phyloP scores from a whole-genome alignment of 2,888 invertebrate genomes.

The Colletes collaris region DNA sequence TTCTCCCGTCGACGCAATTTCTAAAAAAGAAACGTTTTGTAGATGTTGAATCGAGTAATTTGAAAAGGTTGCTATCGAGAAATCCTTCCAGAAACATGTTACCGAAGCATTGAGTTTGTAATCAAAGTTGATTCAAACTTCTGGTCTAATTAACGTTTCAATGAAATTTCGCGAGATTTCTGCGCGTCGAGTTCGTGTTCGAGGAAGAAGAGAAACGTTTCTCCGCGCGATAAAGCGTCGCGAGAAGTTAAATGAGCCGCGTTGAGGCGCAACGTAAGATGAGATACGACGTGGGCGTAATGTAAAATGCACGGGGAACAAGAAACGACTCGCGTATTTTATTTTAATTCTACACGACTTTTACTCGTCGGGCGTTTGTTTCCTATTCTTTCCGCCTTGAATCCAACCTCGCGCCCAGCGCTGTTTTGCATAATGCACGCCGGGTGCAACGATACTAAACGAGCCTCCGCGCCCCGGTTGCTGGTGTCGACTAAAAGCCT shows the following conservation, averaged over 20 bases:
- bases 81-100: too few relatives aligned
- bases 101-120: background rate
- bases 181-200: conserved; percentile 2
- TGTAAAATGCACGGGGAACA: too few relatives aligned
- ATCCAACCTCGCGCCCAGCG: conserved; percentile 9
- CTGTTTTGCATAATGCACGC: conserved; percentile 41
- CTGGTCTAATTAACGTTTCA: background rate
- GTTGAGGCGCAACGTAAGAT: conserved; percentile 10
- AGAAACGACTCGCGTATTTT: background rate
- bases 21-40: too few relatives aligned
- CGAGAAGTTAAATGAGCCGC: conserved; percentile 24
- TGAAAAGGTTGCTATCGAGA: too few relatives aligned
- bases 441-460: conserved; percentile 29
- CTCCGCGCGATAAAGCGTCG: conserved; percentile 3
- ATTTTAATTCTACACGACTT: background rate
- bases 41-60: too few relatives aligned
- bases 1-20: background rate
- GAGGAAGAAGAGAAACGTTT: conserved; percentile 31
- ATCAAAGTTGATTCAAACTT: background rate
- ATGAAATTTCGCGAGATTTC: conserved; percentile 14
- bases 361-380: background rate
- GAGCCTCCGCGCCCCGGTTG: conserved; percentile 15
- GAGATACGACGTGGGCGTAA: background rate
- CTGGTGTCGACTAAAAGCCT: conserved; percentile 28
- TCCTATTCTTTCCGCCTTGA: conserved; percentile 6